Percentiles rank a stretch among this genome's conserved stretches.
Conservation (phyloP, 2,797 vertebrate species). For the Lithobates pipiens region DNA sequence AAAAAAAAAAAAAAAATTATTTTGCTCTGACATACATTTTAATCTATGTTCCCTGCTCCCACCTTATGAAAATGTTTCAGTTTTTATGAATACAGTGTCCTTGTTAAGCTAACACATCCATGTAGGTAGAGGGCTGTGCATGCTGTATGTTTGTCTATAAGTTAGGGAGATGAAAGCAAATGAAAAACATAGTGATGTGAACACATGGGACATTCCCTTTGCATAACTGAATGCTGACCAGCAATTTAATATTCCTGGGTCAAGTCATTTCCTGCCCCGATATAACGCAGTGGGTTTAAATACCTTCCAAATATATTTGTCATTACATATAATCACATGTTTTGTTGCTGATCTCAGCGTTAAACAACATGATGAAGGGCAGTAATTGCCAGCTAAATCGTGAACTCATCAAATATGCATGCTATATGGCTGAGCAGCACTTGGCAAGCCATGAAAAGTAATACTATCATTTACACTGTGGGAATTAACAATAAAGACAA, state of each 20-base stretch:
- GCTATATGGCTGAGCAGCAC: neutral
- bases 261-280: conserved; percentile 32
- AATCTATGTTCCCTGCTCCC: neutral
- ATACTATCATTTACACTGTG: conserved; percentile 36
- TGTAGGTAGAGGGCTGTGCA: neutral
- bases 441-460: conserved; percentile 25
- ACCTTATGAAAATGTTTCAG: neutral
- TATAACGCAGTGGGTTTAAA: conserved; percentile 24
- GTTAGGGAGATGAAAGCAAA: conserved; percentile 19
- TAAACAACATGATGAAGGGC: neutral
- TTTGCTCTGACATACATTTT: neutral
- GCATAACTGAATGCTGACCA: conserved; percentile 16
- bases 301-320: conserved; percentile 39
- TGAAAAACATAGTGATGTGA: neutral
- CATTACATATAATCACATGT: conserved; percentile 37
- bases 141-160: neutral
- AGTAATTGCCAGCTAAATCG: conserved; percentile 12
- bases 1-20: too few relatives aligned
- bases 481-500: conserved; percentile 7
- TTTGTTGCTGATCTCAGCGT: conserved; percentile 31
- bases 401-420: conserved; percentile 20
- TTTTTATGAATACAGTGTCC: neutral
- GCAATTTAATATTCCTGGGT: conserved; percentile 27
- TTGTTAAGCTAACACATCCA: neutral
- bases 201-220: conserved; percentile 33